Percentiles rank a stretch among this genome's conserved stretches.
Evolutionary conservation across 2,888 invertebrate genomes (phyloP).

Genomic region (Laothoe populi): DNA sequence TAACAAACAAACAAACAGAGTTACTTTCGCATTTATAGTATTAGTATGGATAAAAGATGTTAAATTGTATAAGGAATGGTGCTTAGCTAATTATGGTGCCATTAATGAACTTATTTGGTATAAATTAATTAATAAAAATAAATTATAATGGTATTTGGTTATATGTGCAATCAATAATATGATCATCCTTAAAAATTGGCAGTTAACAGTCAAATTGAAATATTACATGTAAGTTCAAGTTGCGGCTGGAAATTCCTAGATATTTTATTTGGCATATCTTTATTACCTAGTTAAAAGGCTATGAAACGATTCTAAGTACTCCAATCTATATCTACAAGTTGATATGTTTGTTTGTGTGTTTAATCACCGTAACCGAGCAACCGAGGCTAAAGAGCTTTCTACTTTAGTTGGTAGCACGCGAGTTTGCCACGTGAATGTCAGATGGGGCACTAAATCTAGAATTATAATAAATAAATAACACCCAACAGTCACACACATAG

Average conservation of each 20-base stretch:
- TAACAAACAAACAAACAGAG: too few species aligned
- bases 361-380: slow-evolving; percentile 7
- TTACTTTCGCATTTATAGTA: too few species aligned
- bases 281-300: slow-evolving; percentile 20
- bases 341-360: slow-evolving; percentile 13
- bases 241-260: not conserved
- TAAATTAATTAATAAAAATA: not conserved
- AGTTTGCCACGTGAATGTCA: not conserved
- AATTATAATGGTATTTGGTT: too few species aligned
- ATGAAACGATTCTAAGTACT: slow-evolving; percentile 22
- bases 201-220: not conserved
- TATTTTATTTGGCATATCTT: slow-evolving; percentile 13
- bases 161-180: not conserved
- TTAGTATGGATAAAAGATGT: too few species aligned
- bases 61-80: too few species aligned
- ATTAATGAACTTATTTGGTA: too few species aligned
- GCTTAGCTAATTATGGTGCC: too few species aligned
- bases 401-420: not conserved
- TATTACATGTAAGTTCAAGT: not conserved
- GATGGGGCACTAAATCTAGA: not conserved
- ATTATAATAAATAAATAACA: too few species aligned
- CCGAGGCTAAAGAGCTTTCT: not conserved
- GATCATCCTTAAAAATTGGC: not conserved
- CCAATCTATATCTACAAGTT: slow-evolving; percentile 22
- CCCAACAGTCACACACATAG: too few species aligned